Evolutionary conservation across 2,888 invertebrate species (phyloP).

Genomic region (Epirrhoe alternata): DNA sequence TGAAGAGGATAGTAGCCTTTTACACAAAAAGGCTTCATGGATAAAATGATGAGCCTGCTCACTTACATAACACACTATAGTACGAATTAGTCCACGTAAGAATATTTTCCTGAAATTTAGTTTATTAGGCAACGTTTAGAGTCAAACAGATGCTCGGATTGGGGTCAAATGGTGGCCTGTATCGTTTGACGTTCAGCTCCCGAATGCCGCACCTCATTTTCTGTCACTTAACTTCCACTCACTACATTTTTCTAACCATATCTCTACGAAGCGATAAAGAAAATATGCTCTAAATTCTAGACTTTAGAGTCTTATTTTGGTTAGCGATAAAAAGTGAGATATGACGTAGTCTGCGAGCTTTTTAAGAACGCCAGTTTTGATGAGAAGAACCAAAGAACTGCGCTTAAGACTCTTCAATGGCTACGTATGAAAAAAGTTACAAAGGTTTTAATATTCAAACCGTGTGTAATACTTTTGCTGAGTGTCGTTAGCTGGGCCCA

Average conservation of each 20-base stretch:
- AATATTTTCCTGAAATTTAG: constrained; percentile 19
- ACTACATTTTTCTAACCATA: neutral
- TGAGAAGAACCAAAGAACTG: constrained; percentile 65
- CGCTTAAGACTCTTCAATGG: constrained; percentile 69
- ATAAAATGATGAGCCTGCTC: neutral
- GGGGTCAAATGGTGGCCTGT: constrained; percentile 71
- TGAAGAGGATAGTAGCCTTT: no score
- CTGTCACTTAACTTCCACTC: constrained; percentile 61
- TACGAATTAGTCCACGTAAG: neutral
- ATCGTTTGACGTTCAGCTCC: constrained; percentile 59
- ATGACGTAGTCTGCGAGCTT: constrained; percentile 43
- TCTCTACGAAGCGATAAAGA: constrained; percentile 25
- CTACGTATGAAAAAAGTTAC: constrained; percentile 66
- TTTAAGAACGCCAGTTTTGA: constrained; percentile 67
- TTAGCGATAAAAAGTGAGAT: constrained; percentile 11
- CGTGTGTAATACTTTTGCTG: constrained; percentile 67
- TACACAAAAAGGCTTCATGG: neutral
- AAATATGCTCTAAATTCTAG: constrained; percentile 44
- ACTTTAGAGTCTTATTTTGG: constrained; percentile 38
- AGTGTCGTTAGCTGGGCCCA: constrained; percentile 66
- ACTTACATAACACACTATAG: no score
- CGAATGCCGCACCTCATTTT: constrained; percentile 77
- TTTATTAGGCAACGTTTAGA: constrained; percentile 47
- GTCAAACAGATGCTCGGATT: constrained; percentile 59
- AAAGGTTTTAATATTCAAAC: constrained; percentile 73